A percentile compares a stretch with the other conserved stretches of the same genome.
Conservation (phyloP, 2,888 invertebrate genomes). For the Dicycla oo region DNA sequence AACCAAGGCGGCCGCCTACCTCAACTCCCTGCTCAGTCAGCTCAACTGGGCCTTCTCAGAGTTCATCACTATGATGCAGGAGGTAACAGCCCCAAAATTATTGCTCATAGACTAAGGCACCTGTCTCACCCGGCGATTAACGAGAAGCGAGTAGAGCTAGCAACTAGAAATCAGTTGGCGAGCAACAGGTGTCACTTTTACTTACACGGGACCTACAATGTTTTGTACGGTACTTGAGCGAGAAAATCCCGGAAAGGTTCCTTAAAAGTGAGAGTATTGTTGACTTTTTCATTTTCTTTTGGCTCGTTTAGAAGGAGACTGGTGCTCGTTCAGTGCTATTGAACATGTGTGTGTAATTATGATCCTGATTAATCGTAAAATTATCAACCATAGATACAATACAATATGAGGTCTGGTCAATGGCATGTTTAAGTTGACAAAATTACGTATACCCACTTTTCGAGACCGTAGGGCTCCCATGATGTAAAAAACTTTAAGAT, state of each 20-base stretch:
- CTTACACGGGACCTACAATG: too few relatives aligned
- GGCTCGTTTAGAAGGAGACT: neutral
- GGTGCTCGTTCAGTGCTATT: neutral
- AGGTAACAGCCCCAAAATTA: slow-evolving; percentile 83
- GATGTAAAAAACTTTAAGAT: neutral
- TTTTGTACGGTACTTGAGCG: too few relatives aligned
- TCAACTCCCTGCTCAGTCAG: slow-evolving; percentile 95
- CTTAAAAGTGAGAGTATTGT: too few relatives aligned
- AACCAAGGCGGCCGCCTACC: slow-evolving; percentile 92
- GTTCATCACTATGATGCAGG: slow-evolving; percentile 95
- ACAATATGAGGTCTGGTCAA: neutral
- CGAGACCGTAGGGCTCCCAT: too few relatives aligned
- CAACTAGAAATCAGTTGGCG: too few relatives aligned
- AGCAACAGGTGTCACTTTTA: too few relatives aligned
- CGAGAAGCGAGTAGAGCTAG: too few relatives aligned
- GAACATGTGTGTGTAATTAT: neutral
- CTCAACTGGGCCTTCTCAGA: slow-evolving; percentile 97
- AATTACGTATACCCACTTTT: too few relatives aligned
- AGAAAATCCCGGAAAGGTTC: too few relatives aligned
- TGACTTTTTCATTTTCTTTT: neutral
- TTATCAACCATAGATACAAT: neutral
- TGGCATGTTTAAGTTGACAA: neutral
- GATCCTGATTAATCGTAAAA: neutral
- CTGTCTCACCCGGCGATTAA: too few relatives aligned
- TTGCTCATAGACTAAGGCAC: neutral